Evolutionary conservation across 2,888 invertebrate genomes (phyloP).

Genomic region (Silvanus unidentatus): DNA sequence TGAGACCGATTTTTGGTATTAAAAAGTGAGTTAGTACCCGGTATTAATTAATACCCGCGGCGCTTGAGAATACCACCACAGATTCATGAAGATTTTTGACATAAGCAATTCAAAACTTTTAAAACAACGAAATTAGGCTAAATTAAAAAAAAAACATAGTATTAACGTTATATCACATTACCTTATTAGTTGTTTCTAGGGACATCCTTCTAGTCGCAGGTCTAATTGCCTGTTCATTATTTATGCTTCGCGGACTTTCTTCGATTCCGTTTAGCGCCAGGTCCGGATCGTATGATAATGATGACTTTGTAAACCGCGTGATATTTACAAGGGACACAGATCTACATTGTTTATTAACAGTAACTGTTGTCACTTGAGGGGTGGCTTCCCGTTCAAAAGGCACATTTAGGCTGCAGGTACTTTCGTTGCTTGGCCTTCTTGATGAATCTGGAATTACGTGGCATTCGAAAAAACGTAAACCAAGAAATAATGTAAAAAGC

Average conservation of each 20-base stretch:
- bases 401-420: constrained; percentile 36
- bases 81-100: no score
- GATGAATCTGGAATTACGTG: constrained; percentile 31
- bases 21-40: no score
- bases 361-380: constrained; percentile 26
- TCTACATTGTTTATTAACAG: constrained; percentile 21
- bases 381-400: constrained; percentile 27
- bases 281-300: constrained; percentile 27
- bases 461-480: constrained; percentile 5
- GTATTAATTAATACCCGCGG: no score
- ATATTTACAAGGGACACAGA: constrained; percentile 38
- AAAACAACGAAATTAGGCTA: no score
- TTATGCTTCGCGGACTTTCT: constrained; percentile 32
- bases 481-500: not conserved
- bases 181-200: constrained; percentile 35
- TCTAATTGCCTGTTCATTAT: constrained; percentile 10
- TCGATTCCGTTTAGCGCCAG: constrained; percentile 37
- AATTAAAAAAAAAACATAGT: no score
- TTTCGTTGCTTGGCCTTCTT: constrained; percentile 39
- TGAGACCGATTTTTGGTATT: no score
- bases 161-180: no score
- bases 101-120: no score
- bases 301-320: constrained; percentile 20
- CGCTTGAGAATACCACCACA: no score
- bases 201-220: constrained; percentile 33